A percentile compares a stretch with the other conserved stretches of the same genome.
Conservation (phyloP, 1,140 invertebrate genomes). For the Trinorchestia longiramus region DNA sequence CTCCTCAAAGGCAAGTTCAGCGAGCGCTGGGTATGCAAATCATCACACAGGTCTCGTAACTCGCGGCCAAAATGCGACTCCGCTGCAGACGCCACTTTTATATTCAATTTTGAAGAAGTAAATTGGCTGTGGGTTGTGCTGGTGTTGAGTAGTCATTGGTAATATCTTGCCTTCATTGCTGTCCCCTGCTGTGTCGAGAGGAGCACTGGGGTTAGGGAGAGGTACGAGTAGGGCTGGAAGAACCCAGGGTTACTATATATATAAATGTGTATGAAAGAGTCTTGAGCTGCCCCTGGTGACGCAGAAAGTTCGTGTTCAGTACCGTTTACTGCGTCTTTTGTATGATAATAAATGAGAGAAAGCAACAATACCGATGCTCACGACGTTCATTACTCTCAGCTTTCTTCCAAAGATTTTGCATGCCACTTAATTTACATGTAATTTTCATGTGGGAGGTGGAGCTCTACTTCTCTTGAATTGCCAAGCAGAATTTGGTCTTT, state of each 20-base stretch:
- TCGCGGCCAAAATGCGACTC: slow-evolving; percentile 32
- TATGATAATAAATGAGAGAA: slow-evolving; percentile 10
- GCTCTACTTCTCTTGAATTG: neutral
- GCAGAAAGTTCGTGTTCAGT: neutral
- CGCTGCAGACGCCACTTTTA: slow-evolving; percentile 38
- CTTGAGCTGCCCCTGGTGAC: neutral
- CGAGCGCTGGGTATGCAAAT: slow-evolving; percentile 28
- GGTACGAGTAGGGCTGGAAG: neutral
- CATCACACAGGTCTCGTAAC: neutral
- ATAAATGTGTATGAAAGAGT: neutral
- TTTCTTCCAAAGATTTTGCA: neutral
- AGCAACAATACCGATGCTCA: neutral
- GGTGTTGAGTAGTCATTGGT: slow-evolving; percentile 46
- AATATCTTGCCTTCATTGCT: slow-evolving; percentile 38
- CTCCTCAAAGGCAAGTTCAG: neutral
- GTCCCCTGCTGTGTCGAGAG: neutral
- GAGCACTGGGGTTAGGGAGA: neutral
- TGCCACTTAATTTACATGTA: slow-evolving; percentile 1
- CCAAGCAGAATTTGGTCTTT: neutral
- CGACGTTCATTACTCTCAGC: slow-evolving; percentile 6
- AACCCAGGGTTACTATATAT: neutral
- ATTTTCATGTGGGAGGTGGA: neutral
- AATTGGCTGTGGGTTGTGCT: slow-evolving; percentile 38
- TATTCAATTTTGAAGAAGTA: slow-evolving; percentile 49
- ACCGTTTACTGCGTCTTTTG: neutral